phyloP scores from a whole-genome alignment of 1,140 invertebrate genomes.

The Phymorhynchus buccinoides region DNA sequence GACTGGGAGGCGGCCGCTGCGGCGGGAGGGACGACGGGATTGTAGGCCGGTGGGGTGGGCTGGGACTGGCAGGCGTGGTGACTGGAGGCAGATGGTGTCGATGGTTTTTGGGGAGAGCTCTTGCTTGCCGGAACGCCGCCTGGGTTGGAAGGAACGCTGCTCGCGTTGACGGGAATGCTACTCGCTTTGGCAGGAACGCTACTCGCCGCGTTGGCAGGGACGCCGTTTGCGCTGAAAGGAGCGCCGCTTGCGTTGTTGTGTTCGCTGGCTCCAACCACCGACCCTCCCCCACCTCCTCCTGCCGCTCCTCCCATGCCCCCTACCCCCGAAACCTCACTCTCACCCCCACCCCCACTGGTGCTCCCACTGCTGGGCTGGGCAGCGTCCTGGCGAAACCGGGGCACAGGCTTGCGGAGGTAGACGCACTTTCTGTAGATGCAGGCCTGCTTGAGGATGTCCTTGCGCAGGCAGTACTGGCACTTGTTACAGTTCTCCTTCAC shows the following conservation, averaged over 20 bases:
- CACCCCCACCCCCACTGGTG: neutral
- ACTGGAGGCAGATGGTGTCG: neutral
- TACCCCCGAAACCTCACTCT: neutral
- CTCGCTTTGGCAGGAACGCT: no score
- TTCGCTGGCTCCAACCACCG: neutral
- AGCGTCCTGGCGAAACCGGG: conserved; percentile 51
- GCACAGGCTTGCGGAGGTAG: conserved; percentile 66
- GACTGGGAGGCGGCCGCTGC: conserved; percentile 21
- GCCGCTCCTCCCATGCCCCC: neutral
- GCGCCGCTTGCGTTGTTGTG: conserved; percentile 8
- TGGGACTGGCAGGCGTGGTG: neutral
- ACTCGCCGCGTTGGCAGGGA: no score
- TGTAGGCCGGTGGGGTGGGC: conserved; percentile 24
- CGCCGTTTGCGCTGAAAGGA: no score
- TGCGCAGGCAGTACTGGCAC: conserved; percentile 66
- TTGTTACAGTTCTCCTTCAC: conserved; percentile 68
- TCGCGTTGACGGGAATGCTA: no score
- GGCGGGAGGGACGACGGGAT: neutral
- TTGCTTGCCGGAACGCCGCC: conserved; percentile 15
- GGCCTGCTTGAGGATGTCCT: conserved; percentile 67
- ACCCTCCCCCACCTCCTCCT: neutral
- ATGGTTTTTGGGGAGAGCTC: conserved; percentile 24
- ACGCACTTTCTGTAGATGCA: conserved; percentile 70
- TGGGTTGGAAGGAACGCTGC: no score
- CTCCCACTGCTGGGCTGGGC: neutral